Evolutionary conservation across 2,797 vertebrate genomes (phyloP).

Genomic region (Loris lydekkerianus): DNA sequence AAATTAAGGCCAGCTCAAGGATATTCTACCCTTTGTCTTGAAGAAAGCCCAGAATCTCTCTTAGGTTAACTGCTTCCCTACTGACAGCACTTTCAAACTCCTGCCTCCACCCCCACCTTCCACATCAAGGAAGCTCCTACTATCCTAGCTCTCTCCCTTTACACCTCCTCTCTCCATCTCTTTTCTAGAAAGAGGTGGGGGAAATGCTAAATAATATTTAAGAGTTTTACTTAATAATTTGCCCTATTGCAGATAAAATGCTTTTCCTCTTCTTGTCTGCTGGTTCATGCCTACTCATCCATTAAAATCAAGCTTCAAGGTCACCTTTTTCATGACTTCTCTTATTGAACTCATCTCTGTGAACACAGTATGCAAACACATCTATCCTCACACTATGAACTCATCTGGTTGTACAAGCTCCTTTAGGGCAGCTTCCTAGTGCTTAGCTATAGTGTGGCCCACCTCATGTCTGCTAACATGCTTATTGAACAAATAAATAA

Average conservation of each 20-base stretch:
- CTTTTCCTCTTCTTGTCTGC: slow-evolving; percentile 8
- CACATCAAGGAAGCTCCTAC: neutral
- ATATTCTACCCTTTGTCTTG: neutral
- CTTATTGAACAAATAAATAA: slow-evolving; percentile 1
- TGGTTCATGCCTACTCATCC: slow-evolving; percentile 24
- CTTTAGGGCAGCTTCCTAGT: slow-evolving; percentile 26
- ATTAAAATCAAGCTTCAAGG: slow-evolving; percentile 54
- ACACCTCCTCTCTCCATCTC: neutral
- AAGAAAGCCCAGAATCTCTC: slow-evolving; percentile 14
- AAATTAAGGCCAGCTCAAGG: neutral
- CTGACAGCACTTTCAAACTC: neutral
- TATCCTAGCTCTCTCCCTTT: neutral
- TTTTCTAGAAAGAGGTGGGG: neutral
- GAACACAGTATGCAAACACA: neutral
- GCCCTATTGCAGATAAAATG: neutral
- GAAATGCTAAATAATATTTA: slow-evolving; percentile 31
- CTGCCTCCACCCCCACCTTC: neutral
- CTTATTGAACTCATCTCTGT: neutral
- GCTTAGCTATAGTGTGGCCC: neutral
- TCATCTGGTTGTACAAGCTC: slow-evolving; percentile 44
- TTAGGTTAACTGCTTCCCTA: neutral
- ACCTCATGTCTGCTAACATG: slow-evolving; percentile 12
- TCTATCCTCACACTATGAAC: slow-evolving; percentile 29
- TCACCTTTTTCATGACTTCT: slow-evolving; percentile 47
- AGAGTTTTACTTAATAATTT: slow-evolving; percentile 50